Conservation (phyloP, 2,797 vertebrate genomes). For the Sarcophilus harrisii region DNA sequence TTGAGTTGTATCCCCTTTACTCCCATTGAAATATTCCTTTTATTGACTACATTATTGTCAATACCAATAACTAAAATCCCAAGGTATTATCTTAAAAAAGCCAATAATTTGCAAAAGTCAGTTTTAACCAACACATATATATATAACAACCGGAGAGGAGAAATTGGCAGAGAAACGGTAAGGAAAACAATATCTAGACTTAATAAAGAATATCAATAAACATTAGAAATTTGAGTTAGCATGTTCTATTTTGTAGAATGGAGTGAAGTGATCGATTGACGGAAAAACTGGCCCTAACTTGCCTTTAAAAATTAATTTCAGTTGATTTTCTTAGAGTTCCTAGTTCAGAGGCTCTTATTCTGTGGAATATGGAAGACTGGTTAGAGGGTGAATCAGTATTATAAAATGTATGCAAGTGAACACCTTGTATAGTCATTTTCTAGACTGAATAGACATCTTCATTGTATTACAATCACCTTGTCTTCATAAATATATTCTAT, state of each 20-base stretch:
- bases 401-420: neutral
- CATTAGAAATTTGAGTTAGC: neutral
- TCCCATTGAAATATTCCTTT: neutral
- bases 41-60: neutral
- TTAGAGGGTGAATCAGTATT: neutral
- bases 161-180: neutral
- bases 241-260: neutral
- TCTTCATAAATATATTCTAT: neutral
- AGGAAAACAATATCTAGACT: neutral
- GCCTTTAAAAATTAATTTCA: neutral
- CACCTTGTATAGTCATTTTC: neutral
- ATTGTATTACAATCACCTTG: neutral
- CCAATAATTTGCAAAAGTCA: neutral
- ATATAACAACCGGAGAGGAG: neutral
- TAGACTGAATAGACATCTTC: neutral
- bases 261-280: neutral
- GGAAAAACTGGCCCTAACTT: neutral
- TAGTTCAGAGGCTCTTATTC: neutral
- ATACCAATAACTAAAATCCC: accelerated
- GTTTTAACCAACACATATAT: neutral
- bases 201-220: neutral
- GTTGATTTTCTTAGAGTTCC: neutral
- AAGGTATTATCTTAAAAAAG: neutral
- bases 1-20: neutral
- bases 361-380: neutral